Conservation (phyloP, 1,140 invertebrate genomes). For the Meloidogyne hapla region DNA sequence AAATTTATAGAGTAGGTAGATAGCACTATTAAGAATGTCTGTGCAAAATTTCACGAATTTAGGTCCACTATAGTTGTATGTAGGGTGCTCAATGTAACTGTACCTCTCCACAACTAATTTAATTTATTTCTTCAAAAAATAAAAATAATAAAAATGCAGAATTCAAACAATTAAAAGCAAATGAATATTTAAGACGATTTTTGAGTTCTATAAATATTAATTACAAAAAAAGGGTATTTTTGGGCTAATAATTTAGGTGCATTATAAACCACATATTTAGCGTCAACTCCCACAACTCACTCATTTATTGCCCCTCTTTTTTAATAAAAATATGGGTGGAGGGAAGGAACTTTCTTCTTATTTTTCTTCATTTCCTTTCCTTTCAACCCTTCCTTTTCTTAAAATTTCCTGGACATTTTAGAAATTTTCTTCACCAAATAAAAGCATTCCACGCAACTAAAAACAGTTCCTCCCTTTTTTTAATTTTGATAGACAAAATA, state of each 20-base stretch:
- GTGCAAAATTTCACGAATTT: neutral
- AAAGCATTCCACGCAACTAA: neutral
- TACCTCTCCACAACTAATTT: neutral
- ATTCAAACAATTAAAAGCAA: neutral
- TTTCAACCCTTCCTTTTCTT: neutral
- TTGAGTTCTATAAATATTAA: neutral
- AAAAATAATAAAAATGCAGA: neutral
- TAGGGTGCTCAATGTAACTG: neutral
- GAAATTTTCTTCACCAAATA: slow-evolving; percentile 13
- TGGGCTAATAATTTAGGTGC: neutral
- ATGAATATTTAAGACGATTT: neutral
- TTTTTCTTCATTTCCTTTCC: neutral
- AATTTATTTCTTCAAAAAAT: neutral
- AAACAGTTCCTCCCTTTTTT: neutral
- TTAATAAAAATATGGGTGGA: neutral
- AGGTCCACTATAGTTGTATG: neutral
- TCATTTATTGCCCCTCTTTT: neutral
- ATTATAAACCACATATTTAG: neutral
- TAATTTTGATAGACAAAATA: slow-evolving; percentile 7
- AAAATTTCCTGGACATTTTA: slow-evolving; percentile 33
- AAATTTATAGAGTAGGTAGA: neutral
- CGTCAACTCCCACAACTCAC: neutral
- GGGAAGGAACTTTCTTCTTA: neutral
- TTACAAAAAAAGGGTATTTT: neutral
- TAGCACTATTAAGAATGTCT: neutral